Base-by-base conservation (phyloP, 2,113 vertebrate species). In the Loxodonta africana region DNA sequence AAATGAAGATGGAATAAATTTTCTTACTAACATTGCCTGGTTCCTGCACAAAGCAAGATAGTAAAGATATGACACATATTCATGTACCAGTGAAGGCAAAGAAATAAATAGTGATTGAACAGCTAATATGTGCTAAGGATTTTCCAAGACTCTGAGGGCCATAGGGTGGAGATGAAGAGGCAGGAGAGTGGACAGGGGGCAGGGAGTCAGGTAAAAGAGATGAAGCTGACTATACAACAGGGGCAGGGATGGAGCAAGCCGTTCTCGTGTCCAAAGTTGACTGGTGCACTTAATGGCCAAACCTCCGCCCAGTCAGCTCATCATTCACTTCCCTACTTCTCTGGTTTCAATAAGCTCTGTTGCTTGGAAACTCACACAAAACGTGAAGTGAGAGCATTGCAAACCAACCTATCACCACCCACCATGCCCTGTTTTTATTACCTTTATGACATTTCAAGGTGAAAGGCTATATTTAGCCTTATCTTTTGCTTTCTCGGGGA, bases 291-390 rank as follows among this genome's bases (percentile, higher is more conserved):
- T 30, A 51, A 8, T 2, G 51, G 33, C 37, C 18, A 26, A 95
- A 69, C 30, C 48, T 26, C 48, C 26, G 48, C 28, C 51, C 18
- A 23, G 46, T 76, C 12, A 14, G 17, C 33, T 77, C 26, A 17
- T 85, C 88, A 67, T 65, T 95, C 65, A 84, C 46, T 57, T 74
- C 26, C 53, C 67, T 53, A 26, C 28, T 62, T 93, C 73, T 91
- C 44, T 21, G 63, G 83, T 88, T 97, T 91, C 67, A 65, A 51
- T 73, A 44, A 96, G 48, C 86, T 77, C 81, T 86, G 95, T 97
- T 95, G 83, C 94, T 89, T 98, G 41, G 95, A 96, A 97, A 96
- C 86, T 60, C 86, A 95, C 41, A 92, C 76, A 77, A 78, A 94
- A 71, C 30, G 37, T 90, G 69, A 82, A 94, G 84, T 53, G 44